Evolutionary conservation across 2,113 vertebrate species (phyloP), one percentile per base, ranked within the genome.

Genomic region (Anser brachyrhynchus): DNA sequence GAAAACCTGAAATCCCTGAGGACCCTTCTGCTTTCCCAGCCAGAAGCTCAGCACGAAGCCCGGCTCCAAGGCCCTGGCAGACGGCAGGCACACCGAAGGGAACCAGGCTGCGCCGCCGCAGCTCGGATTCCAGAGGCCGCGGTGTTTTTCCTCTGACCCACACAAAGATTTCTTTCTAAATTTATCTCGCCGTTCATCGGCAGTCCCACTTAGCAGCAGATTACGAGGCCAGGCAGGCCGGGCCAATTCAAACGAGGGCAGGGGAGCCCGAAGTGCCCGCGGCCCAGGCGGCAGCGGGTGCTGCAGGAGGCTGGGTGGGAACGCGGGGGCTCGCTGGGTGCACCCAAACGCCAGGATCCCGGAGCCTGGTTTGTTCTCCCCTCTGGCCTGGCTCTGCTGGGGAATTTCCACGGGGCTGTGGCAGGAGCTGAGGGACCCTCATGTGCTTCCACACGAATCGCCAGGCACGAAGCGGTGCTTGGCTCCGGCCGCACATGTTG

Each of bases 151-250:
- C 89, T 96, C 93, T 94, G 95, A 96, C 88, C 96, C 94, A 19
- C 93, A 96, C 95, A 93, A 91, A 96, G 96, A 95, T 95, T 92
- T 91, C 95, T 95, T 95, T 95, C 96, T 97, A 95, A 89, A 95
- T 97, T 95, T 96, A 95, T 95, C 95, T 1, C 93, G 0, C 81
- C 51, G 10, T 6, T 41, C 84, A 89, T 95, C 84, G 22, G 84
- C 96, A 71, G 92, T 67, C 76, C 94, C 92, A 46, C 80, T 93
- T 35, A 41, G 89, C 0, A 57, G 90, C 92, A 84, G 90, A 66
- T 92, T n/a, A 74, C 29, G 59, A 69, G 84, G 75, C 90, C 1
- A 76, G 90, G 86, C 92, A 5, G 95, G 93, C 95, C 51, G 73
- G 61, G 72, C 85, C 82, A 79, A 22, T 43, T 35, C 59, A 8